phyloP scores from a whole-genome alignment of 2,113 vertebrate species.

The Pogona vitticeps region DNA sequence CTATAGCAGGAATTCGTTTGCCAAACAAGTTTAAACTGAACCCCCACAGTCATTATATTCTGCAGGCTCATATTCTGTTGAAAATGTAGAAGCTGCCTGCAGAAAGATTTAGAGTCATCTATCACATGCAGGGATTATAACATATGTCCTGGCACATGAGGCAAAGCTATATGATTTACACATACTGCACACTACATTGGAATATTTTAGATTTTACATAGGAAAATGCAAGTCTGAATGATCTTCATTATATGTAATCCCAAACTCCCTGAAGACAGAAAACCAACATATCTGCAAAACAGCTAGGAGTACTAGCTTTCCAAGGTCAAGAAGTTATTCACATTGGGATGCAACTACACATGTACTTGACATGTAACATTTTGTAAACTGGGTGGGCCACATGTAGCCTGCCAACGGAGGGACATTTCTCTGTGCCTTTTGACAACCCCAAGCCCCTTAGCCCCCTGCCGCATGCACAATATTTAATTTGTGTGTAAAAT shows the following conservation, averaged over 20 bases:
- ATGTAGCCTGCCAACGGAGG: too few relatives aligned
- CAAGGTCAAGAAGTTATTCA: neutral
- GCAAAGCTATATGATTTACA: neutral
- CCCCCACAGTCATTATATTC: neutral
- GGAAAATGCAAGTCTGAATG: neutral
- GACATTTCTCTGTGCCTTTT: too few relatives aligned
- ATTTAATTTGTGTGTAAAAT: too few relatives aligned
- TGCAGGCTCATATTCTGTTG: neutral
- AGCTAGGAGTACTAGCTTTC: neutral
- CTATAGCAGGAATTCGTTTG: neutral
- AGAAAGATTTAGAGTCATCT: neutral
- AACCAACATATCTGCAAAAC: neutral
- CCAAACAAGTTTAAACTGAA: neutral
- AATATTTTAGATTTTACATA: neutral
- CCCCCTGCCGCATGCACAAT: too few relatives aligned
- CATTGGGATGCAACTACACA: too few relatives aligned
- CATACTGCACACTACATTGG: neutral
- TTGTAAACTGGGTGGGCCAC: too few relatives aligned
- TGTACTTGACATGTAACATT: too few relatives aligned
- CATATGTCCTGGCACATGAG: neutral
- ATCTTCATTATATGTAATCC: neutral
- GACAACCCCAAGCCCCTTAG: too few relatives aligned
- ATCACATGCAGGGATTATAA: too few relatives aligned
- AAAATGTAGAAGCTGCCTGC: neutral
- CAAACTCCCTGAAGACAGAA: neutral